Conservation (phyloP, 2,888 invertebrate genomes). For the Lathronympha strigana region DNA sequence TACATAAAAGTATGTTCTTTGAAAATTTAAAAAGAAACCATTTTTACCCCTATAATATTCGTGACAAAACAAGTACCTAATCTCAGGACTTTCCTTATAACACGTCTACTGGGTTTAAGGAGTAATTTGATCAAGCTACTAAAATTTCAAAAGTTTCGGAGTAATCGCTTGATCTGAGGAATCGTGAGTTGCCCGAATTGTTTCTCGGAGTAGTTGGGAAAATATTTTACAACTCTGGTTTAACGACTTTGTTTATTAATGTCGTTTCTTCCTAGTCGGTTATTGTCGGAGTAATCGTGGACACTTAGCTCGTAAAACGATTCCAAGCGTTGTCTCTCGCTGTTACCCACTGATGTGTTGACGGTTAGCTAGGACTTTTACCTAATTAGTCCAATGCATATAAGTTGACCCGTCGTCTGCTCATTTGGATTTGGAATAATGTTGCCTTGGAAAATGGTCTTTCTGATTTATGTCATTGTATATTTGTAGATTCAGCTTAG, state of each 20-base stretch:
- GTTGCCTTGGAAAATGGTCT: too few relatives aligned
- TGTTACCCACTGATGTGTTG: neutral
- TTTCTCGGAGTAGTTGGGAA: conserved; percentile 8
- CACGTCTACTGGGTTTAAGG: conserved; percentile 20
- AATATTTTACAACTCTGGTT: conserved; percentile 14
- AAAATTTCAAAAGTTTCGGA: conserved; percentile 39
- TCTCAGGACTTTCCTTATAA: conserved; percentile 24
- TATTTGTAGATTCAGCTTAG: too few relatives aligned
- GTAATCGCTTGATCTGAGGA: conserved; percentile 38
- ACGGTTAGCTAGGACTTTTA: neutral
- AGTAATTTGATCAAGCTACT: conserved; percentile 37
- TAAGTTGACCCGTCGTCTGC: neutral
- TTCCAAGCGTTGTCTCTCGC: neutral
- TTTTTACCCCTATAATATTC: neutral
- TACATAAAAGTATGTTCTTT: neutral
- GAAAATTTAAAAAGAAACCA: neutral
- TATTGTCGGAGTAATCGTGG: neutral
- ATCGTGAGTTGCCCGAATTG: conserved; percentile 30
- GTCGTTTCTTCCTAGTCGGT: neutral
- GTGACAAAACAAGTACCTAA: conserved; percentile 24
- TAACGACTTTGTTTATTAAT: conserved; percentile 14
- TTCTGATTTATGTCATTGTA: too few relatives aligned
- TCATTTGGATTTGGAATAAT: too few relatives aligned
- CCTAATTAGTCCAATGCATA: neutral
- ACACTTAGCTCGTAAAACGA: conserved; percentile 1